These are phyloP conservation scores for Ictalurus furcatus DNA, from an alignment of 2,113 vertebrate genomes.

Conservation along the genomic window DNA sequence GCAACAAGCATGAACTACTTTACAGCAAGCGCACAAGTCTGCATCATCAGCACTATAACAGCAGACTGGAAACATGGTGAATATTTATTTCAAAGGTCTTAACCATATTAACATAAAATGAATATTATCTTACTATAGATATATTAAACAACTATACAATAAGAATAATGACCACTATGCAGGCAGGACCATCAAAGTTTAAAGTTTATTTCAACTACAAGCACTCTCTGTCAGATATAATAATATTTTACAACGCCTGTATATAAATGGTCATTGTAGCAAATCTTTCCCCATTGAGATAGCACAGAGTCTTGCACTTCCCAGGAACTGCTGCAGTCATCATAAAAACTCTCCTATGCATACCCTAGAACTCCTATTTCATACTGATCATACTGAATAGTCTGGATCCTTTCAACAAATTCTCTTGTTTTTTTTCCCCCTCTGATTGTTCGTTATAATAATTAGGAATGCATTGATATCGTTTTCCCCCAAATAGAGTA, in stretches of 20 bases:
- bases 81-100: neutral
- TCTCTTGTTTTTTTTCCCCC: no score
- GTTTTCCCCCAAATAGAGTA: no score
- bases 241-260: neutral
- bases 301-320: neutral
- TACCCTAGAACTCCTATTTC: neutral
- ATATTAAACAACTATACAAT: neutral
- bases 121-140: neutral
- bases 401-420: no score
- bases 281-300: neutral
- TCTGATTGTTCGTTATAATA: no score
- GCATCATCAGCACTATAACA: neutral
- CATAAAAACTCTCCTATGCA: neutral
- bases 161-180: neutral
- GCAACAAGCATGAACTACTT: slow-evolving; percentile 40
- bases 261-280: neutral
- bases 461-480: no score
- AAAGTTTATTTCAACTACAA: neutral
- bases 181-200: neutral
- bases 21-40: neutral
- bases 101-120: neutral
- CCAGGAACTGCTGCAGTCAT: neutral
- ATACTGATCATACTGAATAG: neutral
- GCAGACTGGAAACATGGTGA: neutral
- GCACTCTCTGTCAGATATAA: no score